Evolutionary conservation across 2,113 vertebrate species (phyloP), one percentile per base, ranked within the genome.

Genomic region (Tenrec ecaudatus): DNA sequence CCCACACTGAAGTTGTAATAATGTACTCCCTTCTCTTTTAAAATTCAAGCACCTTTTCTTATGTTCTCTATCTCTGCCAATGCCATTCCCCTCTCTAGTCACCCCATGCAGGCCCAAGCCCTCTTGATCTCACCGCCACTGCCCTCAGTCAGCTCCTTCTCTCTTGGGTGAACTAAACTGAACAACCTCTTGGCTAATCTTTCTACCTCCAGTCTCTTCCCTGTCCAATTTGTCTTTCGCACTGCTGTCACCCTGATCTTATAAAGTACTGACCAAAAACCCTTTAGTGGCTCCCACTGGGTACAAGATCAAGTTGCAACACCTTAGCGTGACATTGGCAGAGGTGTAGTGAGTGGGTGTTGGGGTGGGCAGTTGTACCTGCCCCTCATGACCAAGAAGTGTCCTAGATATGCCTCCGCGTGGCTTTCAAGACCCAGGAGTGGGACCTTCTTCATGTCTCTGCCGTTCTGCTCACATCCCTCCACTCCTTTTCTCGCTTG

Each of bases 151-250:
- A 7, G 53, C 40, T 33, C n/a, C 85, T 86, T 78, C 53, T 85
- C 4, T 64, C 64, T 57, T 89, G n/a, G 36, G 47, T 87, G 58
- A 86, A 92, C 29, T 29, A 31, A 92, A 90, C 75, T 60, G 62
- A 89, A 87, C 58, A 89, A 60, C 16, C 29, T 87, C 86, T 91
- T 91, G 33, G 47, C 91, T 93, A 93, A 93, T 89, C 78, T 94
- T 38, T 53, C 73, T 25, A 14, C 38, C 73, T 80, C 85, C 29
- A 38, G 36, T 89, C 77, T 71, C 64, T 76, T 82, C 78, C 64
- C n/a, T 66, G 53, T 79, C 93, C 84, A 90, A 25, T 92, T 90
- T 96, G 81, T 85, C 81, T 53, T 90, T 93, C 43, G 82, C 75
- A 86, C 79, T 68, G 14, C 38, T 66, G 29, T 78, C 83, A 95